These are phyloP conservation scores for Aspidoscelis tigris DNA, from an alignment of 2,113 vertebrate genomes.

Conservation along the genomic window DNA sequence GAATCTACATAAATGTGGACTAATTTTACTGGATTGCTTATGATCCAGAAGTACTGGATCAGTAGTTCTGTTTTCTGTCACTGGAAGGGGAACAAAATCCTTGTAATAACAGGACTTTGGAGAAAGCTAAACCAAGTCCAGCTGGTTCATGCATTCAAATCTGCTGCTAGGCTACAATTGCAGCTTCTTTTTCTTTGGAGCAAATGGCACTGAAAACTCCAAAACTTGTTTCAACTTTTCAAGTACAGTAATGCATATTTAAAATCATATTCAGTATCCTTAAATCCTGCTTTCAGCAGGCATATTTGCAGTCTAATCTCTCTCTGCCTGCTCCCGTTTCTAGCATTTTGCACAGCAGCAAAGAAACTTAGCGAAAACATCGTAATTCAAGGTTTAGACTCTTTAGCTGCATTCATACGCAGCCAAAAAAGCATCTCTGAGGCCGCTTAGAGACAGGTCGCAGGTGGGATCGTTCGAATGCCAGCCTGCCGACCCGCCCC, in stretches of 20 bases:
- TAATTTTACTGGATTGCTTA: neutral
- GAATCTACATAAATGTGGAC: neutral
- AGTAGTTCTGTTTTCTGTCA: neutral
- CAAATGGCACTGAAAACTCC: neutral
- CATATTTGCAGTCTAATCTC: constrained; percentile 5
- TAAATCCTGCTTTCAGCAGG: neutral
- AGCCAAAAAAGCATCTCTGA: too few relatives aligned
- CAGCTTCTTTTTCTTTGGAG: neutral
- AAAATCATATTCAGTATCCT: neutral
- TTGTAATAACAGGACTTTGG: neutral
- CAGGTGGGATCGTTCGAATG: too few relatives aligned
- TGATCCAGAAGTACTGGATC: neutral
- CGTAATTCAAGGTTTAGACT: neutral
- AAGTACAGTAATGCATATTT: neutral
- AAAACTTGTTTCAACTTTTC: neutral
- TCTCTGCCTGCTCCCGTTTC: neutral
- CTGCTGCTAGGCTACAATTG: neutral
- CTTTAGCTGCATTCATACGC: too few relatives aligned
- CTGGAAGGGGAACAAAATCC: neutral
- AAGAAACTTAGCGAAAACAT: neutral
- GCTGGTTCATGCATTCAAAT: neutral
- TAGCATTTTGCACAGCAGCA: neutral
- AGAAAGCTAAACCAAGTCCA: neutral
- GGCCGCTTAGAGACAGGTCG: too few relatives aligned
- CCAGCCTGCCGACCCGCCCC: too few relatives aligned